Base-by-base conservation (phyloP, 2,888 invertebrate species). In the Neoaliturus tenellus region DNA sequence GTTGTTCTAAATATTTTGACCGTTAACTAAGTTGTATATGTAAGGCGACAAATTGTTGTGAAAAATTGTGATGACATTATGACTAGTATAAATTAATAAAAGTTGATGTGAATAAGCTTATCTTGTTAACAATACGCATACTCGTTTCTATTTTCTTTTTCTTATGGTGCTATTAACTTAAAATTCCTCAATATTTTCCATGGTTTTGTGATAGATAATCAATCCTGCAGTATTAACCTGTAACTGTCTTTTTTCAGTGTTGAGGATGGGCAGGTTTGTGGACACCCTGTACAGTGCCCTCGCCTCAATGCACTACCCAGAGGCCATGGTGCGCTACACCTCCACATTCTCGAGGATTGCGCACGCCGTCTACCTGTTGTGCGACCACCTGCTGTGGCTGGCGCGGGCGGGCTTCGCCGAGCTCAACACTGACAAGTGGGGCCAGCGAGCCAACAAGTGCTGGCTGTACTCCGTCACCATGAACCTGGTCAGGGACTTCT, bases 301-400 rank as follows among this genome's bases (percentile, higher is more conserved):
- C 80, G 93, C 94, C 81, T 92, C 94, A 17, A 93, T 96, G 85
- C 93, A 95, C 86, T 93, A 97, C 89, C 94, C 94, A 35, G 95
- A 98, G 89, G 89, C 94, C 20, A 92, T 94, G 3, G 90, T 97
- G 25, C 93, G 96, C 86, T 90, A 95, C 12, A 95, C 95, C 35
- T 90, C 97, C 44, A 96, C 96, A 0, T 89, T 97, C 80, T 95
- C 97, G 85, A 96, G 96, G 91, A 92, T 98, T 80, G 93, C 96
- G 33, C 95, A 95, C 89, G 94, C 96, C 0, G 89, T 97, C 33
- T 98, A 94, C 89, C 92, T 98, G 1, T 91, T 97, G 71, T 94
- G 96, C 17, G 98, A 98, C 90, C 97, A 98, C 89, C 92, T 98
- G 41, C 93, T 98, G 41, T 98, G 98, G 96, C 91, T 97, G 1